Base-by-base conservation (phyloP, 2,113 vertebrate species). In the Oreochromis spilurus region DNA sequence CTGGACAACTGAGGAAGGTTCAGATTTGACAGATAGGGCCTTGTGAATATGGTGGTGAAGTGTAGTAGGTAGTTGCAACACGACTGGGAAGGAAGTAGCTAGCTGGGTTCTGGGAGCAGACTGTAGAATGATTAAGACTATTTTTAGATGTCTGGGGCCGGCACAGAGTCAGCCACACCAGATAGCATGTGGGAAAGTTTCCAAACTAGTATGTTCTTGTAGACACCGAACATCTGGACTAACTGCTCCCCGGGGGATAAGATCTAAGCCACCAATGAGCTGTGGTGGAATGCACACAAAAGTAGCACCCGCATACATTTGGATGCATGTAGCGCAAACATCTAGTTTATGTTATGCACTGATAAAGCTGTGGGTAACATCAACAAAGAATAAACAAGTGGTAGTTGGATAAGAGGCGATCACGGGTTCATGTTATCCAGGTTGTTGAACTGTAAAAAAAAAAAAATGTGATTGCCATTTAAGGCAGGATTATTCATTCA, bases 141-240 rank as follows among this genome's bases (percentile, higher is more conserved):
- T 96, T 95, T 97, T 95, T 96, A 92, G 94, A 91, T 94, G 94
- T 95, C 90, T 84, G 84, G 78, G 92, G 92, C 91, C 82, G 83
- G 79, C 43, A 3, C 72, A 78, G 88, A 92, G 88, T 92, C 75
- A 90, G 89, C 93, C 90, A 91, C 92, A 92, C 93, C 91, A 95
- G 93, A 96, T 91, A 93, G 88, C 88, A 82, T 88, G 91, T 95
- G 96, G 94, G 92, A 96, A 96, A 89, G 80, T 90, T 93, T 96
- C 94, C 95, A 96, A 93, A 95, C 88, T 90, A 60, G 84, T 84
- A 93, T 96, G 93, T 95, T 92, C 82, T 81, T 80, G 77, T 87
- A 84, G 88, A 82, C 85, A 86, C 88, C 9, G 50, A 96, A 96
- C 96, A 97, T 97, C 95, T 96, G 96, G 93, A 90, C 84, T 67